Base-by-base conservation (phyloP, 2,888 invertebrate species). In the Elysia crispata region DNA sequence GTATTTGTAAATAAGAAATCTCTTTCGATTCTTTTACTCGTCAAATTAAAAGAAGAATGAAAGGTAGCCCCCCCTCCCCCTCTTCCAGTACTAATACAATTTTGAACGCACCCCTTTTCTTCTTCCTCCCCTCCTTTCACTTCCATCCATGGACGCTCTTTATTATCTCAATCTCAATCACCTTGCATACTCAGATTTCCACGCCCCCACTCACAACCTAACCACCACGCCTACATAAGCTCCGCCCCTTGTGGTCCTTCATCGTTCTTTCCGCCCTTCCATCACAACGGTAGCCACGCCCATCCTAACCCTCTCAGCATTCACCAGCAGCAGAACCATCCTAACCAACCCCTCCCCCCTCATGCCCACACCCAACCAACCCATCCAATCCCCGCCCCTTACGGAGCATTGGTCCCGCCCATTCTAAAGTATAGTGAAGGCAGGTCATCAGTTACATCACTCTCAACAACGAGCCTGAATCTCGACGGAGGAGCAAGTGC, bases 201-300 rank as follows among this genome's bases (percentile, higher is more conserved):
- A 31, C 33, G 84, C 50, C 76, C 82, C 30, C 81, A 81, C 73
- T 84, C 84, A 49, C 85, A 86, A 41, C 76, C 83, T 6, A 85
- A 84, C 30, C 78, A 83, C 20, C 41, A 41, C 41, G 74, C 81
- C n/a, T 87, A 85, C 78, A 62, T 81, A 28, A 83, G 81, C 54
- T 74, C 83, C 20, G 83, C 86, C 41, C 74, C 85, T 30, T 41
- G 41, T 41, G 41, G 41, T 41, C 41, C 41, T 11, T 6, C 41
- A 41, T 41, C 41, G 5, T 41, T 41, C 41, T 41, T 41, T 11
- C 41, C 41, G 41, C 86, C 41, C 8, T 75, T 79, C 54, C 75
- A 64, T 30, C 79, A 74, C 50, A 74, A 66, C 25, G 67, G 74
- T 18, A 69, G 49, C 33, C 78, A 78, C 64, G 67, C 30, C 60